These are phyloP conservation scores for Drosophila emarginata DNA, from an alignment of 2,888 invertebrate species.

Conservation along the genomic window DNA sequence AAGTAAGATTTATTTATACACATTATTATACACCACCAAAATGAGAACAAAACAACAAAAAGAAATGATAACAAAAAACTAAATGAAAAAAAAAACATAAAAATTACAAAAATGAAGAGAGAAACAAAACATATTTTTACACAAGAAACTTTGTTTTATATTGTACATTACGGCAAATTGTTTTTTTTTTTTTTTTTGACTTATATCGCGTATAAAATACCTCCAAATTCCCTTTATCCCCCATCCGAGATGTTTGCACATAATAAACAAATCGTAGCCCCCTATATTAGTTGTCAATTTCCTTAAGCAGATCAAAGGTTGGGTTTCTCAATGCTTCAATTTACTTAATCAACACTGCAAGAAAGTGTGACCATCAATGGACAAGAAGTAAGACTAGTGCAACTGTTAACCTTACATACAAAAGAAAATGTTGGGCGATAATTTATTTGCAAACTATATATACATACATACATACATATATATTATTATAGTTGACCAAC, in stretches of 20 bases:
- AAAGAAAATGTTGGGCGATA: too few species aligned
- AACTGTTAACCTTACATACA: too few species aligned
- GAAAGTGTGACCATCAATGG: neutral
- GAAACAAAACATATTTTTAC: slow-evolving; percentile 65
- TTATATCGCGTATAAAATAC: neutral
- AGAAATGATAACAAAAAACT: slow-evolving; percentile 24
- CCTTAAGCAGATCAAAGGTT: neutral
- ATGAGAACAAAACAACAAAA: slow-evolving; percentile 31
- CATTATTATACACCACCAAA: slow-evolving; percentile 52
- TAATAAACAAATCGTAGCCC: neutral
- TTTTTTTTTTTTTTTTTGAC: neutral
- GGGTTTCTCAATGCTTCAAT: neutral
- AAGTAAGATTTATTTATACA: slow-evolving; percentile 74
- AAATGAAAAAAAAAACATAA: slow-evolving; percentile 25
- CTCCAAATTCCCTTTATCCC: neutral
- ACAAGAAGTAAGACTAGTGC: neutral
- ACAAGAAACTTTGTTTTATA: slow-evolving; percentile 58
- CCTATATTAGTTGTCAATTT: slow-evolving; percentile 4
- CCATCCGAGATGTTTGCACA: neutral
- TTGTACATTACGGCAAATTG: slow-evolving; percentile 50
- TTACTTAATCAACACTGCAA: neutral
- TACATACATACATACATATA: too few species aligned
- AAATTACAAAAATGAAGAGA: slow-evolving; percentile 28
- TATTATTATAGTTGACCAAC: too few species aligned
- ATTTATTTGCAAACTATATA: too few species aligned